phyloP scores from a whole-genome alignment of 2,797 vertebrate genomes.

The Choloepus didactylus region DNA sequence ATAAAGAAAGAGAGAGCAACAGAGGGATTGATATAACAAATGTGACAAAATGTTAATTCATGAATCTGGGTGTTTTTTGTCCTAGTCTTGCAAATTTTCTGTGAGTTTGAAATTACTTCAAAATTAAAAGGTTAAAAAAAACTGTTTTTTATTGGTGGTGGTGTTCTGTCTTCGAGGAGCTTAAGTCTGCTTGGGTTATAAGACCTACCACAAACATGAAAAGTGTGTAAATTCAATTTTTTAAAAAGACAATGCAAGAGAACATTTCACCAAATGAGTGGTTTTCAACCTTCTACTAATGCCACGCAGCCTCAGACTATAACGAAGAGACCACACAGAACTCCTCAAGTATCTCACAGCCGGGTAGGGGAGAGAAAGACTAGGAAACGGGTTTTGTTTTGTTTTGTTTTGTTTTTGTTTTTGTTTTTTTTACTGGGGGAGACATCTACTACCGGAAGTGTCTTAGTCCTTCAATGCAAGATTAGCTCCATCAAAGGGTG shows the following conservation, averaged over 20 bases:
- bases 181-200: not conserved
- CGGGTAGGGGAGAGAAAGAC: not conserved
- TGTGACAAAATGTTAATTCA: not conserved
- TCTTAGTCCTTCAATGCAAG: not conserved
- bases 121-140: not conserved
- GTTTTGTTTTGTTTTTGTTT: no score
- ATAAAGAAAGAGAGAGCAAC: not conserved
- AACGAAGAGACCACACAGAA: not conserved
- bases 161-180: not conserved
- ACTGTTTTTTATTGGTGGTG: not conserved
- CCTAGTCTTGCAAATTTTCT: not conserved
- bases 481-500: not conserved
- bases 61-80: not conserved
- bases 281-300: not conserved
- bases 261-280: not conserved
- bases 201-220: not conserved
- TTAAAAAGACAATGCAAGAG: not conserved
- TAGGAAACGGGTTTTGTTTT: not conserved
- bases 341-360: not conserved
- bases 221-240: not conserved
- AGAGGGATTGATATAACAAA: not conserved
- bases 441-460: not conserved
- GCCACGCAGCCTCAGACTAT: no score
- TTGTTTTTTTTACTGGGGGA: not conserved
- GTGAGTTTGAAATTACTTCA: constrained; percentile 12